These are phyloP conservation scores for Poeciliopsis retropinna DNA, from an alignment of 2,113 vertebrate genomes.

Conservation along the genomic window DNA sequence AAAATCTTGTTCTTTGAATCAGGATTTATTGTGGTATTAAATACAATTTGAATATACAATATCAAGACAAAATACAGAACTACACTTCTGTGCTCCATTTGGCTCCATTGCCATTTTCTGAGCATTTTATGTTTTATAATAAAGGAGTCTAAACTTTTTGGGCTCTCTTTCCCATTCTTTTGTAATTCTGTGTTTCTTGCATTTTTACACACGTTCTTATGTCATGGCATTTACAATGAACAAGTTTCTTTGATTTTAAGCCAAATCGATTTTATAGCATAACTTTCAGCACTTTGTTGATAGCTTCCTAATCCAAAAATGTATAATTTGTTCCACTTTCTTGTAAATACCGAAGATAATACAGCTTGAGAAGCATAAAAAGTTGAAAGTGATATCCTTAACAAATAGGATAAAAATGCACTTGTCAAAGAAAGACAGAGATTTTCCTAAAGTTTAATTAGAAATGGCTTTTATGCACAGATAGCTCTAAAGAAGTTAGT, in stretches of 20 bases:
- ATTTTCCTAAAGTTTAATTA: background rate
- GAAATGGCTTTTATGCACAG: background rate
- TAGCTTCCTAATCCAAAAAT: background rate
- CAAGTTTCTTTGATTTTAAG: background rate
- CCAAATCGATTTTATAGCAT: background rate
- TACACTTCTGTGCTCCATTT: background rate
- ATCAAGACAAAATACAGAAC: background rate
- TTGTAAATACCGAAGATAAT: background rate
- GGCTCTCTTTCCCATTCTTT: too few relatives aligned
- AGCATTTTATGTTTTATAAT: background rate
- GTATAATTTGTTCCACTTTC: background rate
- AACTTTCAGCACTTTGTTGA: background rate
- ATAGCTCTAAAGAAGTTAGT: background rate
- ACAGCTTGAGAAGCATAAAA: background rate
- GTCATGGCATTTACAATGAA: too few relatives aligned
- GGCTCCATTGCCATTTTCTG: background rate
- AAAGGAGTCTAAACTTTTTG: too few relatives aligned
- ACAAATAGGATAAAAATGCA: background rate
- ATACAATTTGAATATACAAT: background rate
- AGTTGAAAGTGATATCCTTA: background rate
- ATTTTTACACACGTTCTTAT: too few relatives aligned
- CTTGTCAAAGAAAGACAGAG: background rate
- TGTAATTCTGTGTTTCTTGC: too few relatives aligned
- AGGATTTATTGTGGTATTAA: background rate
- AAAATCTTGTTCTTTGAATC: background rate